phyloP scores from a whole-genome alignment of 2,113 vertebrate species.

The Nymphicus hollandicus region DNA sequence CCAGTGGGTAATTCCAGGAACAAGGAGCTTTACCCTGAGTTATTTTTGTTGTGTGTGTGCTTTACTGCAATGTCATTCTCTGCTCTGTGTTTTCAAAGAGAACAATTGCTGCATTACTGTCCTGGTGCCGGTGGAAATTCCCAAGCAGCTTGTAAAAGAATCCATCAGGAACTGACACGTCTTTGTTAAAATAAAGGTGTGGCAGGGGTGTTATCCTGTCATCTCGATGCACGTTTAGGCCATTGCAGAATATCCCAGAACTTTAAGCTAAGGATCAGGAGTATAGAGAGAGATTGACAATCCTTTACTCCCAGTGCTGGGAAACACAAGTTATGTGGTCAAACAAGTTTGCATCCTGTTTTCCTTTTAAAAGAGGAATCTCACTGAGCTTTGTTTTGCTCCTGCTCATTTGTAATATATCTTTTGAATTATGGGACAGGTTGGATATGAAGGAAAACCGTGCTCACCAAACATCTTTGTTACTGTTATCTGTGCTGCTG shows the following conservation, averaged over 20 bases:
- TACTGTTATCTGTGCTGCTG: background rate
- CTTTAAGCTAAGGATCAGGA: background rate
- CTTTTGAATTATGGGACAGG: background rate
- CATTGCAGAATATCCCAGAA: background rate
- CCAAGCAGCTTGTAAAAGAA: background rate
- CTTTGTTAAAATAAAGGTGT: background rate
- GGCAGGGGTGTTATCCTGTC: fast-evolving
- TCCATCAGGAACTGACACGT: background rate
- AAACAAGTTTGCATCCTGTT: background rate
- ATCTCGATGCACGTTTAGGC: background rate
- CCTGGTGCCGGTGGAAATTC: background rate
- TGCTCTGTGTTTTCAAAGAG: fast-evolving
- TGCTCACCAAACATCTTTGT: background rate
- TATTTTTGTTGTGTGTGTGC: background rate
- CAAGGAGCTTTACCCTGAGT: background rate
- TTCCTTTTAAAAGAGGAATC: background rate
- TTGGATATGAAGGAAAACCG: fast-evolving
- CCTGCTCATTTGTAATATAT: background rate
- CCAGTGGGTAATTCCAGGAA: background rate
- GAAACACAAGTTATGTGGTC: background rate
- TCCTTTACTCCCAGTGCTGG: fast-evolving
- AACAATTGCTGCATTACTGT: background rate
- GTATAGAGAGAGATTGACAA: background rate
- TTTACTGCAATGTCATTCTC: background rate
- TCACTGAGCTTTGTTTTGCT: background rate